Conservation (phyloP, 2,888 invertebrate species). For the Alviniconcha strummeri region DNA sequence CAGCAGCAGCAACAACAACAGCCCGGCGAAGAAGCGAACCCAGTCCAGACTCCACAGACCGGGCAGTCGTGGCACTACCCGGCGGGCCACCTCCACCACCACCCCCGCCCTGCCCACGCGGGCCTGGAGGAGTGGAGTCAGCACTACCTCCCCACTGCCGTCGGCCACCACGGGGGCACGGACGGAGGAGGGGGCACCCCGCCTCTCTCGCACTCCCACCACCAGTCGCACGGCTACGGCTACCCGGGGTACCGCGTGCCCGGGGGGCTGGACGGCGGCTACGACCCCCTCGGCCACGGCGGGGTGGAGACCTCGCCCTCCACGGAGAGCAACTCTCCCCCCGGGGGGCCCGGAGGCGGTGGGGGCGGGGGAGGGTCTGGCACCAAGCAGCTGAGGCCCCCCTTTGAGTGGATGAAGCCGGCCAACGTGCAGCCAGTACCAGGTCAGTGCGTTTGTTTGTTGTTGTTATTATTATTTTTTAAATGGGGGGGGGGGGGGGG, state of each 20-base stretch:
- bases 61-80: constrained; percentile 45
- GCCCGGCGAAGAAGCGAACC: neutral
- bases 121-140: constrained; percentile 59
- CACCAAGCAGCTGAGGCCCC: constrained; percentile 61
- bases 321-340: constrained; percentile 47
- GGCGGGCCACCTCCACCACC: constrained; percentile 28
- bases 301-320: constrained; percentile 50
- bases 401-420: constrained; percentile 70
- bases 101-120: constrained; percentile 37
- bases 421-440: constrained; percentile 57
- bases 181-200: neutral
- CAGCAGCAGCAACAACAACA: neutral
- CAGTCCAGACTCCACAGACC: constrained; percentile 18
- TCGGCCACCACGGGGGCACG: constrained; percentile 38
- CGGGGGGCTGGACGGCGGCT: constrained; percentile 16
- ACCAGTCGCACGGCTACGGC: constrained; percentile 38
- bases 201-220: constrained; percentile 13
- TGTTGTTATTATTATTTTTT: neutral
- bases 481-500: too few species aligned
- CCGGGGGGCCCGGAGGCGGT: constrained; percentile 42
- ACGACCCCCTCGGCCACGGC: constrained; percentile 28
- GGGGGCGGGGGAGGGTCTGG: constrained; percentile 50
- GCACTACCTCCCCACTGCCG: constrained; percentile 39
- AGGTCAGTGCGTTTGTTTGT: constrained; percentile 48
- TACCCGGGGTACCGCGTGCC: constrained; percentile 39